Base-by-base conservation (phyloP, 2,113 vertebrate genomes). In the Silurus asotus region DNA sequence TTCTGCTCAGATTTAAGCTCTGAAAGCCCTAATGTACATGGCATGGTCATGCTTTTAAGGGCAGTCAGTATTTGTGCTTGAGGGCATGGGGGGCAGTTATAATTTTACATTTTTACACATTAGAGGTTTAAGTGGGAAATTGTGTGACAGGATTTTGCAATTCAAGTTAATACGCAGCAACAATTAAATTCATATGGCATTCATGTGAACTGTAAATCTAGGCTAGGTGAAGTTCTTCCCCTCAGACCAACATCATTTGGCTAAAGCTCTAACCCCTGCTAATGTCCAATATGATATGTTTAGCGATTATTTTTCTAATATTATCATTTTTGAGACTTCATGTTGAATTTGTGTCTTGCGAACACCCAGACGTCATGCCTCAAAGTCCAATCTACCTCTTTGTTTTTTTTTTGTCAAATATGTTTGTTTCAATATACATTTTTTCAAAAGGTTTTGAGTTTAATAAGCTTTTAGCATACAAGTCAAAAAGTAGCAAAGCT, bases 401-500 rank as follows among this genome's bases (percentile, higher is more conserved):
- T 23, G 49, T 59, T n/a, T 6, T 83, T 74, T 37, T 37, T 83
- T 28, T 55, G 25, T 61, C 55, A 75, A 9, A n/a, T 10, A 11
- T 23, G 20, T 67, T 62, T 53, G 58, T 81, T 48, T 82, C 5
- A 51, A 45, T 37, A 78, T 28, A 69, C 55, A 28, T 56, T 75
- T 55, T 37, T 84, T 79, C 67, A 74, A 48, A 74, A 15, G 19
- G 25, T 48, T 86, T 88, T 86, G 28, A 77, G 76, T 62, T 11
- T 74, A 77, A 76, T 84, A 59, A 11, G 58, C 20, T 78, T 67
- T n/a, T 55, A 45, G 48, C 53, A 79, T 45, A 53, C 64, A 64
- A 83, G 85, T 87, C 72, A 80, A 58, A 85, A 48, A 53, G 59
- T 58, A 62, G 23, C 61, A 51, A 65, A 84, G 79, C 64, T 80